Percentiles rank a stretch among this genome's conserved stretches.
phyloP scores from a whole-genome alignment of 1,140 invertebrate species.

The Aphelenchoides fujianensis region DNA sequence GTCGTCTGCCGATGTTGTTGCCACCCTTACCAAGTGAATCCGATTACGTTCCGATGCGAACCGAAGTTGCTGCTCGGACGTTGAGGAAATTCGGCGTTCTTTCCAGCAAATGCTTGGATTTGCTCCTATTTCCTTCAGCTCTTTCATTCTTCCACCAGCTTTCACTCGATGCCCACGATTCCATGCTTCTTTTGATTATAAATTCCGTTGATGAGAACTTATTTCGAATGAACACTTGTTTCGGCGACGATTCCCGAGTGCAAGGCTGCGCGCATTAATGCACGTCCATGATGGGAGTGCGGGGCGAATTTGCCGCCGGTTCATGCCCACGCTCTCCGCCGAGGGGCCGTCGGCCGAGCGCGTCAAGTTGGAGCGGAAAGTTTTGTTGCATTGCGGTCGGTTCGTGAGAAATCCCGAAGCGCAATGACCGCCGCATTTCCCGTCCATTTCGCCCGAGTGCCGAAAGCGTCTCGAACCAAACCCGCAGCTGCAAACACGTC shows the following conservation, averaged over 20 bases:
- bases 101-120: too few species aligned
- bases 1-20: conserved; percentile 58
- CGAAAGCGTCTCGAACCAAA: neutral
- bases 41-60: conserved; percentile 56
- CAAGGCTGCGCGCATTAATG: too few species aligned
- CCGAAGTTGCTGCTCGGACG: conserved; percentile 30
- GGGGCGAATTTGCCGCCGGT: neutral
- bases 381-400: conserved; percentile 1
- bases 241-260: too few species aligned
- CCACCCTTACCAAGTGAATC: conserved; percentile 57
- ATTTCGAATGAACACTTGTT: too few species aligned
- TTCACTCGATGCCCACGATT: too few species aligned
- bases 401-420: neutral
- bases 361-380: neutral
- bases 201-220: too few species aligned
- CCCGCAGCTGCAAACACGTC: neutral
- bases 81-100: neutral
- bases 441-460: too few species aligned
- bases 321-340: neutral
- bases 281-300: too few species aligned
- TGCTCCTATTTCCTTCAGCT: too few species aligned
- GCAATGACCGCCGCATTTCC: neutral
- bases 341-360: neutral
- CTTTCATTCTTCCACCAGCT: too few species aligned
- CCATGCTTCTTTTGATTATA: too few species aligned